A percentile compares a stretch with the other conserved stretches of the same genome.
Conservation (phyloP, 1,140 invertebrate genomes). For the Platyscapa corneri region DNA sequence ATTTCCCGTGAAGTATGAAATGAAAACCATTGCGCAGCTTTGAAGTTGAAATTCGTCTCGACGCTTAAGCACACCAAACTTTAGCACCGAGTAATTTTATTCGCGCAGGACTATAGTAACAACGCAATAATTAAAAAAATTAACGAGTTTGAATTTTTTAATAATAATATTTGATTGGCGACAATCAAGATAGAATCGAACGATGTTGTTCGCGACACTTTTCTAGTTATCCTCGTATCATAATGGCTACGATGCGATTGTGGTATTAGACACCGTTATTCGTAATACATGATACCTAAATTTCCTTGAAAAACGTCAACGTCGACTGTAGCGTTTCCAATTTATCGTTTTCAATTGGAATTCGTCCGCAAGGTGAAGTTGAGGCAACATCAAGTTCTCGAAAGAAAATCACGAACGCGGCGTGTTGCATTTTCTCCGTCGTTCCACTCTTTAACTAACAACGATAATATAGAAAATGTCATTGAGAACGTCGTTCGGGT, state of each 20-base stretch:
- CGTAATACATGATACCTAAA: neutral
- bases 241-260: neutral
- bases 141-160: too few species aligned
- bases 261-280: neutral
- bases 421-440: neutral
- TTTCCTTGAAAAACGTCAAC: conserved; percentile 11
- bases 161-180: neutral
- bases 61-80: too few species aligned
- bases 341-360: neutral
- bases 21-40: too few species aligned
- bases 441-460: neutral
- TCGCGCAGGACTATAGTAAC: too few species aligned
- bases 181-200: neutral
- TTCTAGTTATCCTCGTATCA: neutral
- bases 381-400: neutral
- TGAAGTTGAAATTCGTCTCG: too few species aligned
- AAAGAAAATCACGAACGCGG: neutral
- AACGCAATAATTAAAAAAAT: too few species aligned
- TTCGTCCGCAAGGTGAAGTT: neutral
- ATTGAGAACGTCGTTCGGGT: neutral
- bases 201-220: neutral
- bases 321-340: neutral
- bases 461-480: neutral
- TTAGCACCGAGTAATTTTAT: too few species aligned
- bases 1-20: too few species aligned